Percentiles rank a stretch among this genome's conserved stretches.
Evolutionary conservation across 2,888 invertebrate genomes (phyloP).

Genomic region (Timandra comae): DNA sequence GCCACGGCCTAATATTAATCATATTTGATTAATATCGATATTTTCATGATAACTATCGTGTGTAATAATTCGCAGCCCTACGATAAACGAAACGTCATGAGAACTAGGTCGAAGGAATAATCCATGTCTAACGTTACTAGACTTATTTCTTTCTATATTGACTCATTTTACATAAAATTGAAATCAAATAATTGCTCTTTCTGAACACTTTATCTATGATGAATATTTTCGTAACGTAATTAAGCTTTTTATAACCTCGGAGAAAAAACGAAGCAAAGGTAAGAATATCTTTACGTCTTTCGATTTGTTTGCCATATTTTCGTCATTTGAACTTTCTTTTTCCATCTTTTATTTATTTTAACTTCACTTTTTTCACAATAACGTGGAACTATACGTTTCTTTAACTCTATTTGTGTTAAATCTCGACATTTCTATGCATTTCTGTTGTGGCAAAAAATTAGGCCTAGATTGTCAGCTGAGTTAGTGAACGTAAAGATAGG

Average conservation of each 20-base stretch:
- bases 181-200: conserved; percentile 25
- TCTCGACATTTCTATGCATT: conserved; percentile 13
- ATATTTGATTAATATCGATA: too few species aligned
- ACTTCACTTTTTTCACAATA: conserved; percentile 23
- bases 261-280: conserved; percentile 47
- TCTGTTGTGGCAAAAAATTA: conserved; percentile 37
- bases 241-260: conserved; percentile 37
- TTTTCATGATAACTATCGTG: too few species aligned
- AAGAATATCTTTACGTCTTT: conserved; percentile 43
- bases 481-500: conserved; percentile 35
- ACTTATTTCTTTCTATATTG: conserved; percentile 35
- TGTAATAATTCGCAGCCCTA: conserved; percentile 5
- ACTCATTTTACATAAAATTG: conserved; percentile 30
- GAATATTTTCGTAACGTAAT: conserved; percentile 34
- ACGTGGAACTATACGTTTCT: conserved; percentile 21
- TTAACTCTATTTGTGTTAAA: conserved; percentile 12
- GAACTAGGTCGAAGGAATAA: conserved; percentile 65
- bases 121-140: conserved; percentile 41
- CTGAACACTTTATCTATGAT: conserved; percentile 38
- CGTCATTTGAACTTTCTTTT: conserved; percentile 55
- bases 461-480: conserved; percentile 43
- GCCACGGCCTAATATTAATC: too few species aligned
- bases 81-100: conserved; percentile 47
- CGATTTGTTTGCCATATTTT: conserved; percentile 69
- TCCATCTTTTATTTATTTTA: conserved; percentile 29